Conservation (phyloP, 2,888 invertebrate species). For the Torymus auratus region DNA sequence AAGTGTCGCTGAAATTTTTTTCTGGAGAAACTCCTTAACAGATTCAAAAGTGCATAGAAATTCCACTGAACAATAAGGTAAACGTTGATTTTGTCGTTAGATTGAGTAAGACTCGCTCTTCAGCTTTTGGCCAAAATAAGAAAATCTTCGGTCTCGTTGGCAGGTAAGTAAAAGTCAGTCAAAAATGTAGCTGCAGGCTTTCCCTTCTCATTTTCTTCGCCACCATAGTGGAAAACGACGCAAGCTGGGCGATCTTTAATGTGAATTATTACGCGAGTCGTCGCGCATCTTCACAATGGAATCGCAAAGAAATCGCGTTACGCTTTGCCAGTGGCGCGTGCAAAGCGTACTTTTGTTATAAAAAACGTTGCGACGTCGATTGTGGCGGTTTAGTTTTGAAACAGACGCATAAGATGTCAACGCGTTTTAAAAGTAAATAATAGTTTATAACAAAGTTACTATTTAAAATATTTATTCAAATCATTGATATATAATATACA, state of each 20-base stretch:
- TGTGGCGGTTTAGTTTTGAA: neutral
- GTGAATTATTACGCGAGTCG: slow-evolving; percentile 41
- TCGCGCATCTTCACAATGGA: slow-evolving; percentile 23
- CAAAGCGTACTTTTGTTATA: slow-evolving; percentile 29
- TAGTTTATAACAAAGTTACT: too few species aligned
- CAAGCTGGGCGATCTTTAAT: neutral
- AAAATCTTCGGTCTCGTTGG: neutral
- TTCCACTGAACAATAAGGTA: too few species aligned
- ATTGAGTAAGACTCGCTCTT: too few species aligned
- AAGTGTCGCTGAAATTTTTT: too few species aligned
- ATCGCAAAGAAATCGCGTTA: slow-evolving; percentile 52
- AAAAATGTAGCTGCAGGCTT: slow-evolving; percentile 24
- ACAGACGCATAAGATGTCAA: too few species aligned
- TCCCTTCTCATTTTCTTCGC: slow-evolving; percentile 36
- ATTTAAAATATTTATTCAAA: too few species aligned
- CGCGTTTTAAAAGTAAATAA: too few species aligned
- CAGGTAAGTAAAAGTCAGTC: slow-evolving; percentile 19
- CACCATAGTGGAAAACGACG: slow-evolving; percentile 25
- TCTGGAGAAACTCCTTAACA: too few species aligned
- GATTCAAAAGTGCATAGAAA: too few species aligned
- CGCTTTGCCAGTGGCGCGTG: slow-evolving; percentile 48
- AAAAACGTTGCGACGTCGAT: neutral
- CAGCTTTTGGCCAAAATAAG: too few species aligned
- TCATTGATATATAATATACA: too few species aligned
- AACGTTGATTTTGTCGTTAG: too few species aligned